Evolutionary conservation across 2,888 invertebrate genomes (phyloP).

Genomic region (Rugalucina vietnamica): DNA sequence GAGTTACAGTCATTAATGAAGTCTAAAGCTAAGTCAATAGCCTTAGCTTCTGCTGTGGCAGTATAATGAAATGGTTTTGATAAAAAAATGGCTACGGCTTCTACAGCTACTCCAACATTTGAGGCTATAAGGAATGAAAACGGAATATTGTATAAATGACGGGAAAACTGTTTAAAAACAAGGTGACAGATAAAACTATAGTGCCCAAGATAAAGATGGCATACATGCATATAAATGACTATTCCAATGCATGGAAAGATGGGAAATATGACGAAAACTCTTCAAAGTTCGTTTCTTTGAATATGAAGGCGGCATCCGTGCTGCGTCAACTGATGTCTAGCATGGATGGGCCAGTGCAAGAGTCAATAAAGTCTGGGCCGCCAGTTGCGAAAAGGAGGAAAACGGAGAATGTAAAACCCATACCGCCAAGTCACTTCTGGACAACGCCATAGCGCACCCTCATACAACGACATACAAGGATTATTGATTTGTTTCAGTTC

Average conservation of each 20-base stretch:
- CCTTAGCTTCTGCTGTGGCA: no score
- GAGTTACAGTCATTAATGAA: no score
- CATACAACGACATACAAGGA: no score
- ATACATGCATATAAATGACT: not conserved
- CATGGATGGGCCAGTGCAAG: not conserved
- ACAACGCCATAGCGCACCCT: not conserved
- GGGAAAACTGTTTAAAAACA: not conserved
- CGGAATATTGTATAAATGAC: not conserved
- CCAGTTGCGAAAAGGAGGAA: not conserved
- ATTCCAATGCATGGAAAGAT: not conserved
- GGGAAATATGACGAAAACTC: not conserved
- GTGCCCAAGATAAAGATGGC: not conserved
- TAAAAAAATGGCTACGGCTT: not conserved
- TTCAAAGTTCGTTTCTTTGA: not conserved
- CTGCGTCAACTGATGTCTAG: not conserved
- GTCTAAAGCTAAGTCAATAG: no score
- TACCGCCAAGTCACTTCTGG: not conserved
- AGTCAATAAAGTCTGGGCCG: not conserved
- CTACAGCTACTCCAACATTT: not conserved
- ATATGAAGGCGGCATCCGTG: not conserved
- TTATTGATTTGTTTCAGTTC: no score
- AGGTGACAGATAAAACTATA: not conserved
- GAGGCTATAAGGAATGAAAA: not conserved
- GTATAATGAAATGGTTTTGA: no score
- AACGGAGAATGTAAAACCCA: not conserved